Conservation (phyloP, 2,888 invertebrate genomes). For the Acheta domesticus region DNA sequence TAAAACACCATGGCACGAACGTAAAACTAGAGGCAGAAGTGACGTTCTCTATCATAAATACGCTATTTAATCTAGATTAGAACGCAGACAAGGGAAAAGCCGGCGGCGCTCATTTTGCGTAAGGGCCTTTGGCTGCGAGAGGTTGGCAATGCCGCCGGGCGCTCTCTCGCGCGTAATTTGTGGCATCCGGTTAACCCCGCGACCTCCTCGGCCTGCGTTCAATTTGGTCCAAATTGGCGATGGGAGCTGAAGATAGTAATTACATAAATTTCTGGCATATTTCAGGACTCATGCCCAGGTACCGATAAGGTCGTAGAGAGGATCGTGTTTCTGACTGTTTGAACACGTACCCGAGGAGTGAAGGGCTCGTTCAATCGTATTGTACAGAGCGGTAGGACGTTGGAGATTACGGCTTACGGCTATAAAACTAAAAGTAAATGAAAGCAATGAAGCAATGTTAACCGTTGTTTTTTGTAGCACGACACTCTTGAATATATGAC, state of each 20-base stretch:
- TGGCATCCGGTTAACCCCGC: constrained; percentile 6
- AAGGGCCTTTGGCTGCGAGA: not conserved
- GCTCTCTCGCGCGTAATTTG: not conserved
- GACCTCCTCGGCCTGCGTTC: not conserved
- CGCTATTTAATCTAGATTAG: too few relatives aligned
- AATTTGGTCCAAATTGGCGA: constrained; percentile 10
- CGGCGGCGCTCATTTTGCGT: not conserved
- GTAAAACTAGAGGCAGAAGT: too few relatives aligned
- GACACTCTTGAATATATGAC: too few relatives aligned
- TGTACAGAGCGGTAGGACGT: not conserved
- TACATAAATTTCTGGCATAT: constrained; percentile 18
- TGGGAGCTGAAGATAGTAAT: constrained; percentile 10
- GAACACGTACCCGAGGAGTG: not conserved
- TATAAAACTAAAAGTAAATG: constrained; percentile 3
- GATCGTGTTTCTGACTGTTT: constrained; percentile 3
- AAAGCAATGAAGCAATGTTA: not conserved
- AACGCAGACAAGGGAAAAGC: too few relatives aligned
- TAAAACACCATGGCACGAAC: too few relatives aligned
- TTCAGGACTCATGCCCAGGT: not conserved
- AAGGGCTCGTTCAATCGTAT: not conserved
- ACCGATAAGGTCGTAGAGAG: not conserved
- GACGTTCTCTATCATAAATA: too few relatives aligned
- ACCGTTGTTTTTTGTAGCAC: too few relatives aligned
- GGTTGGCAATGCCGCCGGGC: constrained; percentile 1
- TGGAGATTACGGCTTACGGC: not conserved